These are phyloP conservation scores for Stenichneumon culpator DNA, from an alignment of 2,888 invertebrate species.

Conservation along the genomic window DNA sequence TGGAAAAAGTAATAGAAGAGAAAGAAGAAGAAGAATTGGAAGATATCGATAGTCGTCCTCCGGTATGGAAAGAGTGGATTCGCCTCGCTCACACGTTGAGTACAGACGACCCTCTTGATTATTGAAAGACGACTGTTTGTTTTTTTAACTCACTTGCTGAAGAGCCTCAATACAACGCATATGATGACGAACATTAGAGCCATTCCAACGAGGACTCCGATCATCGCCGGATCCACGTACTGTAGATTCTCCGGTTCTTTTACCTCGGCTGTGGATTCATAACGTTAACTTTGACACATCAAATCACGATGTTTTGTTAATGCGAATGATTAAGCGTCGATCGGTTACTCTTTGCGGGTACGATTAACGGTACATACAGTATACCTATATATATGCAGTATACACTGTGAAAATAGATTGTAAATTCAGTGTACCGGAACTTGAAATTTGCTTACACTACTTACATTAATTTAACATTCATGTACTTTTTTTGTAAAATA, in stretches of 20 bases:
- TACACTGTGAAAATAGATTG: no score
- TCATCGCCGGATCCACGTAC: constrained; percentile 96
- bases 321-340: constrained; percentile 29
- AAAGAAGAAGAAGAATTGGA: not conserved
- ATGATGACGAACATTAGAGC: constrained; percentile 97
- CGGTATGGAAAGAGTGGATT: not conserved
- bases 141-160: constrained; percentile 92
- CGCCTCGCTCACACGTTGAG: not conserved
- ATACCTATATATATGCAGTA: constrained; percentile 21
- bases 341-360: constrained; percentile 11
- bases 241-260: constrained; percentile 88
- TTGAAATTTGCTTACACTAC: no score
- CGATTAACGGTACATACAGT: not conserved
- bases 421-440: no score
- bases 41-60: constrained; percentile 18
- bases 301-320: constrained; percentile 2
- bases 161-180: constrained; percentile 95
- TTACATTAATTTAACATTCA: no score
- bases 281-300: constrained; percentile 24
- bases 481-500: no score
- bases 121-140: not conserved
- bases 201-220: constrained; percentile 95
- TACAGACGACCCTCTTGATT: not conserved
- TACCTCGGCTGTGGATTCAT: constrained; percentile 84
- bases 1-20: not conserved